Conservation (phyloP, 2,888 invertebrate genomes). For the Dendrolimus pini region DNA sequence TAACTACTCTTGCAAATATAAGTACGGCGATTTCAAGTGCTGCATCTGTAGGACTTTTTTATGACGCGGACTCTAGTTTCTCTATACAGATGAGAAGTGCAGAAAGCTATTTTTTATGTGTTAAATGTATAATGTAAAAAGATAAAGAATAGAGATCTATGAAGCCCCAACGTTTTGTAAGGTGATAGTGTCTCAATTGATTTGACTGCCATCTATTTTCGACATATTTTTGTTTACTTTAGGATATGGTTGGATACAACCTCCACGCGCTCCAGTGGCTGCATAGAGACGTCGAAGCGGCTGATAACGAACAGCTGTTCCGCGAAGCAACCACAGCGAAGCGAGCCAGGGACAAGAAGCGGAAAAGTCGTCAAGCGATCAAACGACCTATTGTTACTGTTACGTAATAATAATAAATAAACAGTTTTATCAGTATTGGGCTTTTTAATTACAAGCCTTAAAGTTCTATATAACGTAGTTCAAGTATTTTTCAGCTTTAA, state of each 20-base stretch:
- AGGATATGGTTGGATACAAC: slow-evolving; percentile 92
- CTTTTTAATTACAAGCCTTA: neutral
- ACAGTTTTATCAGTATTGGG: neutral
- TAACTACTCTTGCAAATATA: too few species aligned
- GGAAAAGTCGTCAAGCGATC: slow-evolving; percentile 77
- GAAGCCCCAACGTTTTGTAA: too few species aligned
- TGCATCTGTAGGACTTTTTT: too few species aligned
- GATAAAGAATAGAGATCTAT: too few species aligned
- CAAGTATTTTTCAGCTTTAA: neutral
- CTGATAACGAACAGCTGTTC: slow-evolving; percentile 86
- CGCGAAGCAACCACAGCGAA: slow-evolving; percentile 82
- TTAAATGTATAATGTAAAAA: too few species aligned
- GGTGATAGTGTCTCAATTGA: too few species aligned
- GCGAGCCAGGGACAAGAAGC: slow-evolving; percentile 79
- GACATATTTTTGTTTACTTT: too few species aligned
- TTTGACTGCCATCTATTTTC: too few species aligned
- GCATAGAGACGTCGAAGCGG: slow-evolving; percentile 84
- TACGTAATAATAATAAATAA: slow-evolving; percentile 32
- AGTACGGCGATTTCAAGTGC: too few species aligned
- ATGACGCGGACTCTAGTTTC: too few species aligned
- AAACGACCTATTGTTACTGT: slow-evolving; percentile 76
- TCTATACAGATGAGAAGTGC: too few species aligned
- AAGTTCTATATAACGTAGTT: neutral
- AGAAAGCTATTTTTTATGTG: too few species aligned
- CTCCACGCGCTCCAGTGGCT: slow-evolving; percentile 87